phyloP scores from a whole-genome alignment of 1,140 invertebrate genomes.

The Heliconius eleuchia region DNA sequence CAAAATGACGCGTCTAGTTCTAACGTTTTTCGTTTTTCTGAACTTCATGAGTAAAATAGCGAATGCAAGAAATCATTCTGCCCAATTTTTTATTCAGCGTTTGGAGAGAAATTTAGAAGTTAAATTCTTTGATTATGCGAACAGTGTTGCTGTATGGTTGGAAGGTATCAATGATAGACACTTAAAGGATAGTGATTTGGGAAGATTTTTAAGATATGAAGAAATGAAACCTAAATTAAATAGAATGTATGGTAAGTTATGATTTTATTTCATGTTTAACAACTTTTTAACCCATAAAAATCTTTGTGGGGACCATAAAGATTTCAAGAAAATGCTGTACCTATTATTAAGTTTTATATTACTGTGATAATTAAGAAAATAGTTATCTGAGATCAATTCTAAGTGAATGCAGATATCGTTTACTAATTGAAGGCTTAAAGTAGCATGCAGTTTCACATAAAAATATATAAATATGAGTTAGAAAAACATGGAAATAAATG shows the following conservation, averaged over 20 bases:
- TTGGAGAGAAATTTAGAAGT: conserved; percentile 55
- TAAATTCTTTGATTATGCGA: conserved; percentile 48
- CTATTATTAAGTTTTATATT: no score
- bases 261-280: neutral
- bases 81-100: neutral
- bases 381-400: no score
- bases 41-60: neutral
- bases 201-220: conserved; percentile 56
- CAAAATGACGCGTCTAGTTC: conserved; percentile 45
- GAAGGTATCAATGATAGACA: conserved; percentile 57
- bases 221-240: conserved; percentile 57
- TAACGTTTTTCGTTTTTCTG: conserved; percentile 36
- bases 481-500: no score
- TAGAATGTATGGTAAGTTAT: conserved; percentile 32
- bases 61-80: conserved; percentile 3
- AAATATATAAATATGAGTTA: no score
- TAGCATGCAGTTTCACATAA: no score
- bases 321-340: no score
- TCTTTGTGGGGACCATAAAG: neutral
- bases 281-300: neutral
- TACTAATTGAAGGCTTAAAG: no score
- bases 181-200: conserved; percentile 54
- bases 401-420: no score
- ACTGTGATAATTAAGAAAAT: no score
- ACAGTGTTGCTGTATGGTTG: conserved; percentile 46